Percentiles rank a stretch among this genome's conserved stretches.
Evolutionary conservation across 2,113 vertebrate genomes (phyloP).

Genomic region (Isurus oxyrinchus): DNA sequence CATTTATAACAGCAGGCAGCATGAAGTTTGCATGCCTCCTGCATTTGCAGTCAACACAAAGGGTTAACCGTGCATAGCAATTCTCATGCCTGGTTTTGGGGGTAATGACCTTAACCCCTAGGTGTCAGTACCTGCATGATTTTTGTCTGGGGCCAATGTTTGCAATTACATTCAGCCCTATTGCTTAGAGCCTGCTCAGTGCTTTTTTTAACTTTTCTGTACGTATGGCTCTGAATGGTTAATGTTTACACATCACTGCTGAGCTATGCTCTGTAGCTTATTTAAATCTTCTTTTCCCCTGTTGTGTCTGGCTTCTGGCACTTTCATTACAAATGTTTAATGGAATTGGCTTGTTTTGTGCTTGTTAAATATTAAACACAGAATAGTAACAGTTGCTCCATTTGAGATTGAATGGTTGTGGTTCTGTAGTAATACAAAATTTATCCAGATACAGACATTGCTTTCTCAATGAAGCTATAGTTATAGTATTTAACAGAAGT

Average conservation of each 20-base stretch:
- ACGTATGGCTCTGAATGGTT: neutral
- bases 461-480: neutral
- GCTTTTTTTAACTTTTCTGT: neutral
- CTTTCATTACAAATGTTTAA: neutral
- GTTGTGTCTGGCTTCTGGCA: neutral
- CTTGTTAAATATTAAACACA: slow-evolving; percentile 10
- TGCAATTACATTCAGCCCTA: neutral
- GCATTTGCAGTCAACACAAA: neutral
- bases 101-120: neutral
- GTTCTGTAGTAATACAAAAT: neutral
- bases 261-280: neutral
- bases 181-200: neutral
- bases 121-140: neutral
- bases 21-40: neutral
- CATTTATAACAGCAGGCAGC: neutral
- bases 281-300: neutral
- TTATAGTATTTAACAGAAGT: neutral
- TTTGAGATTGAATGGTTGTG: neutral
- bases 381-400: neutral
- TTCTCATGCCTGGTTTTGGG: neutral
- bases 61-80: neutral
- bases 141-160: neutral
- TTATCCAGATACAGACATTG: neutral
- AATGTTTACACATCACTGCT: neutral
- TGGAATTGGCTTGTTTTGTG: neutral